Base-by-base conservation (phyloP, 2,113 vertebrate species). In the Ondatra zibethicus region DNA sequence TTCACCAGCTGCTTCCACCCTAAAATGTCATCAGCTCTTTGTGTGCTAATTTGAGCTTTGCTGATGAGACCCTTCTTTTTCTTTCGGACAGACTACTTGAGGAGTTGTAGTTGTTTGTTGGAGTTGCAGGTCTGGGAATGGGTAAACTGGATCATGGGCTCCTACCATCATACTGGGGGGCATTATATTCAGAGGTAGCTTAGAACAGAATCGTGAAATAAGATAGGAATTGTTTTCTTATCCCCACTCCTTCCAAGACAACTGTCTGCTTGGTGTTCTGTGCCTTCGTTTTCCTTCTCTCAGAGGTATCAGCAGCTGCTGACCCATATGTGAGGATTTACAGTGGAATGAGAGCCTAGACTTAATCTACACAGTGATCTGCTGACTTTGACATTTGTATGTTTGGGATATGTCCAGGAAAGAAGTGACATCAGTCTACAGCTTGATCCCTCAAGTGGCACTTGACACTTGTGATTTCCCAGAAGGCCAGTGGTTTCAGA, bases 1-100 rank as follows among this genome's bases (percentile, higher is more conserved):
- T 95, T 97, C 80, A 73, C 78, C 96, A 97, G 88, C 95, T 98
- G 94, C 36, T 97, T 93, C 80, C 75, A 93, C 33, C 47, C 63
- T 66, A 88, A 52, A 96, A 91, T 89, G 52, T 72, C 91, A 73
- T 91, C 66, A 73, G 73, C n/a, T 96, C 80, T 75, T 86, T 91
- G 77, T 95, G 42, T 91, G n/a, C 61, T 78, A 68, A 92, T 91
- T 84, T 89, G 66, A 95, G 36, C 47, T 91, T 63, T 92, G 76
- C 29, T 93, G 58, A 47, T 88, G 95, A 95, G 72, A 91, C 31
- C 11, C 16, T 77, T 94, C 45, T 55, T 14, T 14, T 14, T 4
- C 7, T 75, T 93, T 81, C 87, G 80, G 23, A 36, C 88, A 95
- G 42, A 82, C 9, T 75, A 82, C 92, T 94, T 88, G 65, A 97